Base-by-base conservation (phyloP, 1,140 invertebrate species). In the Calosoma granatense region DNA sequence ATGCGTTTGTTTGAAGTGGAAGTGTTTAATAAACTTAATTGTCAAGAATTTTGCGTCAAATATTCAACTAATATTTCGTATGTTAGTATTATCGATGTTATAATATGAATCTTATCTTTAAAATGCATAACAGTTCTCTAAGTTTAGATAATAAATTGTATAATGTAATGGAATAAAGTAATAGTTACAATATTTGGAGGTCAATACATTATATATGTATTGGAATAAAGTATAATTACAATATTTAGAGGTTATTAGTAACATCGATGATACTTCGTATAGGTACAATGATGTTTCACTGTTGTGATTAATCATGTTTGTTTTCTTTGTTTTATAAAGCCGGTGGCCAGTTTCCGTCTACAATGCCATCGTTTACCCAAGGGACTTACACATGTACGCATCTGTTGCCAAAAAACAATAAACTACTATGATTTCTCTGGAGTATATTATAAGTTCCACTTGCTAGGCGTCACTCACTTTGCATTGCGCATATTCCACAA, bases 371-470 rank as follows among this genome's bases (percentile, higher is more conserved):
- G 52, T 90, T 85, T 77, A 87, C 87, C 61, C 88, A 90, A 73
- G 88, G 90, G 67, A 90, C 81, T 69, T 93, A 91, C 70, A 92
- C 90, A 77, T 94, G 90, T 94, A 86, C 82, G 87, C 80, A 71
- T 68, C 65, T 59, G 57, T 61, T 47, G 9, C 41, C 41, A 47
- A 17, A 36, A 36, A 36, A n/a, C n/a, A n/a, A n/a, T n/a, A n/a
- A n/a, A n/a, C 26, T 6, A 30, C 47, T 14, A 51, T 53, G 51
- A 53, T 53, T 53, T n/a, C n/a, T n/a, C n/a, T 53, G 14, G 51
- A 53, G 22, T 1, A 54, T 54, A 2, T 1, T 14, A 1, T n/a
- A n/a, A n/a, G 15, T 54, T 20, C 1, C n/a, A 2, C 23, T 53
- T 1, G 1, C 43, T 51, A 6, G 12, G 43, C 12, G 19, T 51